Evolutionary conservation across 2,113 vertebrate genomes (phyloP).

Genomic region (Upupa epops): DNA sequence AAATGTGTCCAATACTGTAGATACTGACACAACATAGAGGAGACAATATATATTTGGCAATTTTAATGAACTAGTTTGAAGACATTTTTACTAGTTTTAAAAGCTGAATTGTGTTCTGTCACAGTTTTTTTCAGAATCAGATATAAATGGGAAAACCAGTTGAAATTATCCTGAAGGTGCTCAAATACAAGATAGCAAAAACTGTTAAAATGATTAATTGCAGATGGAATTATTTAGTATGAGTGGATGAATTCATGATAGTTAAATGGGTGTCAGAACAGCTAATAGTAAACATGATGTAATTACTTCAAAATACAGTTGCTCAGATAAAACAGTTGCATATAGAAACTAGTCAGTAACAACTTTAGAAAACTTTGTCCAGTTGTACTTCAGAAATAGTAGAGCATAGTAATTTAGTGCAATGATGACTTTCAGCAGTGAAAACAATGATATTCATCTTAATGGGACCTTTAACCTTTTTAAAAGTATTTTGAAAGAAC

Average conservation of each 20-base stretch:
- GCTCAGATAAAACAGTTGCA: not conserved
- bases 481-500: not conserved
- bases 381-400: not conserved
- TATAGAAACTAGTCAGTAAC: not conserved
- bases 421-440: not conserved
- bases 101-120: slow-evolving; percentile 39
- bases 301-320: slow-evolving; percentile 17
- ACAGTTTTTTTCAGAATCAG: slow-evolving; percentile 2
- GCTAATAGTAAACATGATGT: slow-evolving; percentile 6
- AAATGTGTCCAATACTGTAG: slow-evolving; percentile 17
- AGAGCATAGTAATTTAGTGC: not conserved
- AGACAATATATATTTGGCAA: slow-evolving; percentile 11
- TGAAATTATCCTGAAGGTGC: slow-evolving; percentile 13
- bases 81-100: slow-evolving; percentile 40
- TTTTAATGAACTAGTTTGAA: slow-evolving; percentile 50
- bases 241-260: slow-evolving; percentile 12
- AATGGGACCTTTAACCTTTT: not conserved
- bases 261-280: slow-evolving; percentile 20
- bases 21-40: slow-evolving; percentile 15
- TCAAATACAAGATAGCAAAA: not conserved
- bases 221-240: slow-evolving; percentile 11
- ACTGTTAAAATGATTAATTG: slow-evolving; percentile 6
- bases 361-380: not conserved
- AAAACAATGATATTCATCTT: not conserved
- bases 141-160: slow-evolving; percentile 1